Evolutionary conservation across 2,797 vertebrate genomes (phyloP), one percentile per base, ranked within the genome.

Genomic region (Pampus argenteus): DNA sequence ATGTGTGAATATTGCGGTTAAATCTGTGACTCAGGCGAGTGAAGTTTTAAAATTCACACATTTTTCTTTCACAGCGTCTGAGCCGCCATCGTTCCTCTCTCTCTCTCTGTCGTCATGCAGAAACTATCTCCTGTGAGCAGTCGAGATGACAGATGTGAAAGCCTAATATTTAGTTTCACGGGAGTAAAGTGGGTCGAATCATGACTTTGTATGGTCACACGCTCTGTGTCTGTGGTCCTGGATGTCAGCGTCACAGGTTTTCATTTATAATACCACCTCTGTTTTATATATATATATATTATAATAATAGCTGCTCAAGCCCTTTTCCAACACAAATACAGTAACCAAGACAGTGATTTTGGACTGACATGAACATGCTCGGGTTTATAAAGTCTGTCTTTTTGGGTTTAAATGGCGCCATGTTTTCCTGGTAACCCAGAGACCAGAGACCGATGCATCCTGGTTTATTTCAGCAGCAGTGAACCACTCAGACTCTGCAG

Each of bases 121-220:
- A 58, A 51, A 31, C 70, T 31, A 13, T 1, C 54, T 36, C 2
- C 47, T 26, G 18, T 56, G 63, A 80, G 68, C 8, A 6, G 45
- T 51, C 1, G 6, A 14, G 29, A 70, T 66, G 62, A 74, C 71
- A 59, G 18, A 69, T 9, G 13, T 2, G 22, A 66, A 15, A 82
- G 64, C 40, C 56, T 65, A 85, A 83, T 90, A 83, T 91, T 90
- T 91, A 87, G 48, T 88, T 6, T 47, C 77, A 45, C 23, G 15
- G 25, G 20, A 5, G 57, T 70, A 56, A 72, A 70, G 50, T 1
- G 23, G 17, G 20, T 26, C 1, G 9, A 26, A 4, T 40, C 71
- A 62, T 88, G 89, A 76, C 88, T 93, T 86, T 91, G 80, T 91
- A 88, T 87, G 86, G 88, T 88, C 77, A 86, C 10, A 52, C 13